A percentile compares a stretch with the other conserved stretches of the same genome.
These are phyloP conservation scores for Sylvilagus bachmani DNA, from an alignment of 2,113 vertebrate genomes.

Conservation along the genomic window DNA sequence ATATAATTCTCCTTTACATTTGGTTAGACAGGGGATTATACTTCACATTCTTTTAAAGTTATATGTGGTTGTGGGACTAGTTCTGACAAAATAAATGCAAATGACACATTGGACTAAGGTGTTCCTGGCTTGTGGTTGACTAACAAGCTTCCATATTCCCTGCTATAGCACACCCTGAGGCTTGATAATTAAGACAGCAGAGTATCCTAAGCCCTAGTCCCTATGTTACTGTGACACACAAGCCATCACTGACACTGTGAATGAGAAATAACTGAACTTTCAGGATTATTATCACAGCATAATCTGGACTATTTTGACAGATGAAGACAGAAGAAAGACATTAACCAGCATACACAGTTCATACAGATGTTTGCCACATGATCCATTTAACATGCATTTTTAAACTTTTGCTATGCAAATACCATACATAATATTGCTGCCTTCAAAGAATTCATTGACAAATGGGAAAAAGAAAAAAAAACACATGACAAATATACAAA, in stretches of 20 bases:
- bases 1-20: constrained; percentile 12
- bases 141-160: background rate
- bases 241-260: background rate
- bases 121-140: background rate
- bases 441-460: background rate
- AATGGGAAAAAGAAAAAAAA: background rate
- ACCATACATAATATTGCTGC: background rate
- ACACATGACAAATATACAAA: background rate
- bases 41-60: background rate
- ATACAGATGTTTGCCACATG: background rate
- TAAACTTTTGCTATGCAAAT: background rate
- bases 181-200: background rate
- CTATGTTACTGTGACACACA: background rate
- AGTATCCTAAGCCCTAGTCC: background rate
- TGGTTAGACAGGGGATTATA: background rate
- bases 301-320: background rate
- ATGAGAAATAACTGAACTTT: constrained; percentile 59
- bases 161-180: background rate
- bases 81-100: background rate
- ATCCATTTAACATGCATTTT: background rate
- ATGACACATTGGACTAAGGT: background rate
- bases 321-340: background rate
- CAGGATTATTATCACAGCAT: background rate
- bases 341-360: background rate
- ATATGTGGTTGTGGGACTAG: background rate